Evolutionary conservation across 2,113 vertebrate genomes (phyloP).

Genomic region (Lophura nycthemera): DNA sequence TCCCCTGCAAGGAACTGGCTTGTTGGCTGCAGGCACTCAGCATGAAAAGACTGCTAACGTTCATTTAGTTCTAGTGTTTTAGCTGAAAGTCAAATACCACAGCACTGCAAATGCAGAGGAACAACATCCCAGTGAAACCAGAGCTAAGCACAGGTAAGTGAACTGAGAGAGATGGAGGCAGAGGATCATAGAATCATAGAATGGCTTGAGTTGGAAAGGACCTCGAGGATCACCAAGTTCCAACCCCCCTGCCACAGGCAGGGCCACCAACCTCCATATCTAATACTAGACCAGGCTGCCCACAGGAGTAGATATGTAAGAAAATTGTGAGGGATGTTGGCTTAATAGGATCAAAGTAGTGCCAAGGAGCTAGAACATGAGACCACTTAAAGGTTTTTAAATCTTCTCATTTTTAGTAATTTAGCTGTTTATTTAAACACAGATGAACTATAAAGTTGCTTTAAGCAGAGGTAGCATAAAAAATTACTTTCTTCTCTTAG

Average conservation of each 20-base stretch:
- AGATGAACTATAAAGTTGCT: neutral
- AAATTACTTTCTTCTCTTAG: neutral
- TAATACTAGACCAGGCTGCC: too few relatives aligned
- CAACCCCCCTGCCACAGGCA: too few relatives aligned
- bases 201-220: too few relatives aligned
- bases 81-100: neutral
- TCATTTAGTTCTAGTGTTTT: neutral
- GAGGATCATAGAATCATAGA: too few relatives aligned
- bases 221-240: too few relatives aligned
- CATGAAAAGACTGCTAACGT: neutral
- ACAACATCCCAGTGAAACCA: neutral
- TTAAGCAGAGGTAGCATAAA: neutral
- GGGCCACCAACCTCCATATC: too few relatives aligned
- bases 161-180: neutral
- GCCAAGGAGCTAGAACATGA: neutral
- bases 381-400: neutral
- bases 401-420: neutral
- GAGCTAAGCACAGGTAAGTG: neutral
- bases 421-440: neutral
- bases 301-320: neutral
- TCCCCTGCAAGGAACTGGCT: neutral
- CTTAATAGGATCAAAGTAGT: neutral
- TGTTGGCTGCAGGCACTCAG: neutral
- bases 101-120: neutral
- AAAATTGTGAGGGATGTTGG: neutral